Percentiles rank a stretch among this genome's conserved stretches.
phyloP scores from a whole-genome alignment of 2,797 vertebrate species.

The Alosa sapidissima region DNA sequence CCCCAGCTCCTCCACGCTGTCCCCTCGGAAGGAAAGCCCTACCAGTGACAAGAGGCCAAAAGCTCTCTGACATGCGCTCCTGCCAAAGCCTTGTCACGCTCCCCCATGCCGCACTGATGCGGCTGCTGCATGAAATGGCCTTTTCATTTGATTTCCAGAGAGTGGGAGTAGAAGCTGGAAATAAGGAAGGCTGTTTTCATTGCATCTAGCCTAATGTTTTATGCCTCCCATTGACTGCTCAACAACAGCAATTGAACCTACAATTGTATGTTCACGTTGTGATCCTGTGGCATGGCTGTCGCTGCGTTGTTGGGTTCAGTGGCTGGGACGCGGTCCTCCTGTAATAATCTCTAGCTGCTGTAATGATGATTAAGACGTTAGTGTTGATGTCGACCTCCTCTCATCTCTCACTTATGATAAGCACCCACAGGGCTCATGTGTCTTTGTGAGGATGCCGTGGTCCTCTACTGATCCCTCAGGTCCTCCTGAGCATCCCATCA shows the following conservation, averaged over 20 bases:
- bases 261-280: not conserved
- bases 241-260: not conserved
- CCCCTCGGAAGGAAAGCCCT: not conserved
- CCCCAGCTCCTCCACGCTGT: not conserved
- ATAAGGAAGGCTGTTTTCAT: not conserved
- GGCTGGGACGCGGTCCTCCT: not conserved
- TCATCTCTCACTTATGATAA: not conserved
- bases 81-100: not conserved
- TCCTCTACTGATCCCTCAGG: not conserved
- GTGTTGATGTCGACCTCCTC: not conserved
- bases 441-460: constrained; percentile 11
- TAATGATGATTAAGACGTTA: not conserved
- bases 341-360: not conserved
- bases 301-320: not conserved
- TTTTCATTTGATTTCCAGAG: not conserved
- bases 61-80: not conserved
- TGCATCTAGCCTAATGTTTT: not conserved
- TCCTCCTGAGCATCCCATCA: not conserved
- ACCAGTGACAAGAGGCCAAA: not conserved
- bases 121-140: not conserved
- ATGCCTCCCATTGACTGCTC: not conserved
- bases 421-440: not conserved
- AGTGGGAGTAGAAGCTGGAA: not conserved
- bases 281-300: not conserved
- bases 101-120: not conserved